Evolutionary conservation across 2,113 vertebrate genomes (phyloP).

Genomic region (Penelope pileata): DNA sequence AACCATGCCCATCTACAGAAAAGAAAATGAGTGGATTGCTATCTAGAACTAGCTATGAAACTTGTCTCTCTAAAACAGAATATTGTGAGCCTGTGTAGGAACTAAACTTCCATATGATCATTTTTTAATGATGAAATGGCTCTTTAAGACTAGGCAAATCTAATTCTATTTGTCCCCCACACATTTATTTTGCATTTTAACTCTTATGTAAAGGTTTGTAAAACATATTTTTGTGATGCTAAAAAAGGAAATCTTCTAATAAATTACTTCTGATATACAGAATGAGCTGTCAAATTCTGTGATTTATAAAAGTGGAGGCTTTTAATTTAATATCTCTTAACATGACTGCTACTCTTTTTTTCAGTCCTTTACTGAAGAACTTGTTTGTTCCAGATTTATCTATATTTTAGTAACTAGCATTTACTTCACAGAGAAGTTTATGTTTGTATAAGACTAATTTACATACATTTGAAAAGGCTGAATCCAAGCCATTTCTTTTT

Average conservation of each 20-base stretch:
- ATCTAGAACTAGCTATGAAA: not conserved
- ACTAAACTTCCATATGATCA: not conserved
- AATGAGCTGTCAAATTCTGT: conserved; percentile 29
- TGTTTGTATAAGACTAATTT: conserved; percentile 30
- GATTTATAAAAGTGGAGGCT: conserved; percentile 64
- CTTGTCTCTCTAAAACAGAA: not conserved
- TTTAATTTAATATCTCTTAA: conserved; percentile 42
- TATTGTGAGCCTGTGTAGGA: not conserved
- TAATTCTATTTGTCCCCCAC: not conserved
- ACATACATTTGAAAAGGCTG: conserved; percentile 42
- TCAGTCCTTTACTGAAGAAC: not conserved
- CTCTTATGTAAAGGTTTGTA: not conserved
- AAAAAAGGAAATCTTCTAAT: not conserved
- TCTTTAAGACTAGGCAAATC: not conserved
- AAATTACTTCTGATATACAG: not conserved
- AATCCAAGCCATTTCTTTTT: conserved; percentile 55
- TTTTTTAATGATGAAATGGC: not conserved
- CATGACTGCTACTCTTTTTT: not conserved
- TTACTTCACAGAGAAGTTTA: conserved; percentile 15
- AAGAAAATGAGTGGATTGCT: not conserved
- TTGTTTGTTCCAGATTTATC: conserved; percentile 10
- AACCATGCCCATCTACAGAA: not conserved
- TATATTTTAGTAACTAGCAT: conserved; percentile 41
- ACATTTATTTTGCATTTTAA: not conserved
- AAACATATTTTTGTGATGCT: conserved; percentile 10